These are phyloP conservation scores for Cantharis lateralis DNA, from an alignment of 2,888 invertebrate genomes.

Conservation along the genomic window DNA sequence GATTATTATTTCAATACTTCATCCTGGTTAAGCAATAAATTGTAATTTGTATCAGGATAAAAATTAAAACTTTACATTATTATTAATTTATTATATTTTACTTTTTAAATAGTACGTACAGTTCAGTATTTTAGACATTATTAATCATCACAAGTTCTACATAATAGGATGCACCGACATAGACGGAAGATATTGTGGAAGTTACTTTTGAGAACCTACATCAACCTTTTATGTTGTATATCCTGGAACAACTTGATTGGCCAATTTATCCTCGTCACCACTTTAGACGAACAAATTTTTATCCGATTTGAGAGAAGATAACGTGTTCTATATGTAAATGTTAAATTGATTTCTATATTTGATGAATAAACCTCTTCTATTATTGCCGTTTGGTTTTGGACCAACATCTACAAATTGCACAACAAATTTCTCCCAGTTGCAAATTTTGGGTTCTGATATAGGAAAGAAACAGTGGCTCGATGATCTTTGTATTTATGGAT, in stretches of 20 bases:
- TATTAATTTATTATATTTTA: no score
- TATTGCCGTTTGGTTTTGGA: no score
- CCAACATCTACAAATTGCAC: no score
- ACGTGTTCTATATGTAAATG: no score
- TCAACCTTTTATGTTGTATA: slow-evolving; percentile 62
- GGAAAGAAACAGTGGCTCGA: no score
- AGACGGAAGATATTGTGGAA: slow-evolving; percentile 64
- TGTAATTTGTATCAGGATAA: not conserved
- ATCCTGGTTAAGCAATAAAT: not conserved
- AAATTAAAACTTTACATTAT: not conserved
- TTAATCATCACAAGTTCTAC: slow-evolving; percentile 53
- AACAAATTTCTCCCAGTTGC: no score
- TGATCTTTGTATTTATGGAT: no score
- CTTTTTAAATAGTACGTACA: not conserved
- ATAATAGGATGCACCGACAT: slow-evolving; percentile 61
- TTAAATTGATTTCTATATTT: no score
- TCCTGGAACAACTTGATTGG: slow-evolving; percentile 66
- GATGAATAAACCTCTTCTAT: no score
- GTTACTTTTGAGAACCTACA: slow-evolving; percentile 70
- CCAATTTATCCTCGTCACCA: no score
- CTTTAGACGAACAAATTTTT: slow-evolving; percentile 64
- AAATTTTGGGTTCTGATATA: no score
- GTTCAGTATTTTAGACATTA: not conserved
- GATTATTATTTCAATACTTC: not conserved
- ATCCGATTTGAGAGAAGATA: slow-evolving; percentile 56